These are phyloP conservation scores for Ochropleura leucogaster DNA, from an alignment of 2,888 invertebrate genomes.

Conservation along the genomic window DNA sequence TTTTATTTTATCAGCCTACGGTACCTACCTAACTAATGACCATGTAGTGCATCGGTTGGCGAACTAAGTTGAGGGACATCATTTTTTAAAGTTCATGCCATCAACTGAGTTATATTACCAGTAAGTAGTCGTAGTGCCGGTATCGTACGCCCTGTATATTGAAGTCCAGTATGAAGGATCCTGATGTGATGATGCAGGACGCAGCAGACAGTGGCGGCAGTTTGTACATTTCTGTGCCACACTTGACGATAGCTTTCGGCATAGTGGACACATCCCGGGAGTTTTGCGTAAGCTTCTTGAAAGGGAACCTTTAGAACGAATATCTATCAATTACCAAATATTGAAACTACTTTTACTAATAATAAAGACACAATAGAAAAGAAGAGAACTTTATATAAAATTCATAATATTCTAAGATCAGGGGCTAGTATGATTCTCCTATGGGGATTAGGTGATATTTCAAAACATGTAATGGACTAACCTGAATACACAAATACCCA, in stretches of 20 bases:
- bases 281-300: conserved; percentile 82
- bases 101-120: conserved; percentile 71
- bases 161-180: conserved; percentile 87
- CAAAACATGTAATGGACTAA: conserved; percentile 55
- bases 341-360: too few species aligned
- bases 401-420: not conserved
- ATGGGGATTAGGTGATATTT: too few species aligned
- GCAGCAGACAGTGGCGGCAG: conserved; percentile 85
- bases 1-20: too few species aligned
- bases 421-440: too few species aligned
- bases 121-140: conserved; percentile 83
- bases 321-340: not conserved
- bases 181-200: conserved; percentile 85
- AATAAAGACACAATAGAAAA: too few species aligned
- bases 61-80: not conserved
- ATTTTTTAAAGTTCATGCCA: not conserved
- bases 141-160: conserved; percentile 87
- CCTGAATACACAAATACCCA: conserved; percentile 85
- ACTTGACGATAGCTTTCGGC: conserved; percentile 87
- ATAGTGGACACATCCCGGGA: conserved; percentile 80
- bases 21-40: too few species aligned
- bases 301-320: conserved; percentile 79
- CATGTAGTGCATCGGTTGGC: not conserved
- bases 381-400: too few species aligned
- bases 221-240: conserved; percentile 86